Conservation (phyloP, 2,113 vertebrate genomes). For the Ramphastos sulfuratus region DNA sequence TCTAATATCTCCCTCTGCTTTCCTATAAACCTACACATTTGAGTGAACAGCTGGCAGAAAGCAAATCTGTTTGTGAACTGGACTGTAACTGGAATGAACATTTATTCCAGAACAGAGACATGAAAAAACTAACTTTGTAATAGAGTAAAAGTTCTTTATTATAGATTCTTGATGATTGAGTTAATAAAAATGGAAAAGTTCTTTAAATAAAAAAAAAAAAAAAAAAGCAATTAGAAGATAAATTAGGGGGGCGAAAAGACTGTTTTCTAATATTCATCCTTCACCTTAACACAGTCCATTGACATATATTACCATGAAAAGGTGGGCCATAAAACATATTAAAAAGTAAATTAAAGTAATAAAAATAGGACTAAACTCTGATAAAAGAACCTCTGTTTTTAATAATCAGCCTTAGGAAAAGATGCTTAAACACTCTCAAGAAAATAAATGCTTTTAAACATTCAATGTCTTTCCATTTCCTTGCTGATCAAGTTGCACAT, state of each 20-base stretch:
- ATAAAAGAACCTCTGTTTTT: neutral
- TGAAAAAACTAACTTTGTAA: neutral
- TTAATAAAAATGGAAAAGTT: slow-evolving; percentile 41
- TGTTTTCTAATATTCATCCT: neutral
- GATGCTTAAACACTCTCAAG: neutral
- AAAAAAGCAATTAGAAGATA: neutral
- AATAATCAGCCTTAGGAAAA: neutral
- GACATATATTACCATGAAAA: neutral
- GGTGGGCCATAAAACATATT: neutral
- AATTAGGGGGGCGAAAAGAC: neutral
- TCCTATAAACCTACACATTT: slow-evolving; percentile 16
- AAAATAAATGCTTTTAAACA: neutral
- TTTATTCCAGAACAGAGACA: slow-evolving; percentile 1
- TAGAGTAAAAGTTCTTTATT: slow-evolving; percentile 19
- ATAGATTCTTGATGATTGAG: neutral
- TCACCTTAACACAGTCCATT: neutral
- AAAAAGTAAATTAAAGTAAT: slow-evolving; percentile 11
- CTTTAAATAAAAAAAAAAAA: neutral
- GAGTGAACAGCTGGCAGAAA: neutral
- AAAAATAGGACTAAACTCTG: neutral
- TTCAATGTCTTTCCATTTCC: neutral
- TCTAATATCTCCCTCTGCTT: slow-evolving; percentile 46
- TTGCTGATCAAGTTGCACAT: slow-evolving; percentile 1
- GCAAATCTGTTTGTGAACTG: neutral
- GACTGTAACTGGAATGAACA: slow-evolving; percentile 17